Base-by-base conservation (phyloP, 2,888 invertebrate species). In the Ceramica pisi region DNA sequence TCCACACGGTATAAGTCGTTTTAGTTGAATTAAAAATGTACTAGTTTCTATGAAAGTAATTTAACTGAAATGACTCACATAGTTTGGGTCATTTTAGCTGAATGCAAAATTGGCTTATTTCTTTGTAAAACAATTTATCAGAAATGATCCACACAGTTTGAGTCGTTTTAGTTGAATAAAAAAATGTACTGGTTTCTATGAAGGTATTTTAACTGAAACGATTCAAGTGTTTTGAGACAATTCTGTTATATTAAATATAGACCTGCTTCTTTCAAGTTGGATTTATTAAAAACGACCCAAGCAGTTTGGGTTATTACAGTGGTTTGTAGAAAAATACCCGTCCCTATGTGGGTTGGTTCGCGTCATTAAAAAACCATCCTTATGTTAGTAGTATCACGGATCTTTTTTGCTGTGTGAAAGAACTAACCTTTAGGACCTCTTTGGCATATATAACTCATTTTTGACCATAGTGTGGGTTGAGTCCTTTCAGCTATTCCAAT, bases 41-140 rank as follows among this genome's bases (percentile, higher is more conserved):
- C 19, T 44, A 46, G 48, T 61, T 61, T 61, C 48, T 4, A 46
- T 61, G 60, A 61, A 61, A 2, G 46, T 61, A 61, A 46, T 61
- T 61, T 61, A 61, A 48, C 60, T 46, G 60, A 61, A 48, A 61
- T 8, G 60, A 61, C 46, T 61, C 60, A 61, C 23, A 46, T 61
- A 26, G 44, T 61, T 61, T 61, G 26, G 26, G 44, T 46, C 60
- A 44, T 46, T 61, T 61, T 12, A 50, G 51, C 46, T 46, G 19
- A 46, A 46, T 46, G 46, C 46, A 46, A 46, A 46, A 46, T 46
- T 19, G 46, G 19, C 46, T 46, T 46, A 4, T 46, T 19, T 46
- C 46, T 46, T 46, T 4, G 19, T 46, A 46, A 46, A 46, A 46
- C 41, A 41, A 41, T 14, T 41, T 41, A 41, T 41, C 41, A 41